These are phyloP conservation scores for Echinarachnius parma DNA, from an alignment of 53 echinoderm and acorn worm genomes.

Conservation along the genomic window DNA sequence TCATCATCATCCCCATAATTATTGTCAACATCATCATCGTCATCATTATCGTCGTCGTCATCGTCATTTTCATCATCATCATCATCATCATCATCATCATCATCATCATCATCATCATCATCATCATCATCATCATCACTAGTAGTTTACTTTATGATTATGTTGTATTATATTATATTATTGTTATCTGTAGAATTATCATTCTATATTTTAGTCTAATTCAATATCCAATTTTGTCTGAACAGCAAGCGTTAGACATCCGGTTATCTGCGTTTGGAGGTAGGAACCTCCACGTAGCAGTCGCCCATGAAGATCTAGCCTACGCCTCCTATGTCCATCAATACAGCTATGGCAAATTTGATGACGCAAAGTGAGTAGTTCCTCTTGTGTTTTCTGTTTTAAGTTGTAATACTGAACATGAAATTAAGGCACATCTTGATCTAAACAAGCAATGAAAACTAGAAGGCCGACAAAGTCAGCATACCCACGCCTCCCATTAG, in stretches of 20 bases:
- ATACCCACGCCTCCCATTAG: too few relatives aligned
- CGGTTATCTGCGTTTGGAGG: constrained; percentile 92
- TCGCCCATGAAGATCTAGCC: constrained; percentile 97
- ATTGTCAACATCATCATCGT: neutral
- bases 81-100: neutral
- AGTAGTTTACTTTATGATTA: neutral
- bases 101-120: constrained; percentile 4
- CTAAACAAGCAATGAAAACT: too few relatives aligned
- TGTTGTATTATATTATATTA: neutral
- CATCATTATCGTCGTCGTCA: neutral
- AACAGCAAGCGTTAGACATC: constrained; percentile 96
- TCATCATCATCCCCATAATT: neutral
- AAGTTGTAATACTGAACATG: neutral
- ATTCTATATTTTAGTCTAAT: too few relatives aligned
- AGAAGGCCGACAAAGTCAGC: too few relatives aligned
- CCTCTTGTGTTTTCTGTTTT: neutral
- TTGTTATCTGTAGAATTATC: too few relatives aligned
- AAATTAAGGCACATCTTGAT: neutral
- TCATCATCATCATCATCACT: constrained; percentile 1
- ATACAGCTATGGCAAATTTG: constrained; percentile 99
- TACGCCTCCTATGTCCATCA: constrained; percentile 98
- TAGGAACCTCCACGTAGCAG: constrained; percentile 90
- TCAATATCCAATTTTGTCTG: too few relatives aligned
- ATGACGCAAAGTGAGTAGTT: constrained; percentile 83
- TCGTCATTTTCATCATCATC: neutral